Evolutionary conservation across 64 coral and sea anemone species (phyloP).

Genomic region (Montipora cactus): DNA sequence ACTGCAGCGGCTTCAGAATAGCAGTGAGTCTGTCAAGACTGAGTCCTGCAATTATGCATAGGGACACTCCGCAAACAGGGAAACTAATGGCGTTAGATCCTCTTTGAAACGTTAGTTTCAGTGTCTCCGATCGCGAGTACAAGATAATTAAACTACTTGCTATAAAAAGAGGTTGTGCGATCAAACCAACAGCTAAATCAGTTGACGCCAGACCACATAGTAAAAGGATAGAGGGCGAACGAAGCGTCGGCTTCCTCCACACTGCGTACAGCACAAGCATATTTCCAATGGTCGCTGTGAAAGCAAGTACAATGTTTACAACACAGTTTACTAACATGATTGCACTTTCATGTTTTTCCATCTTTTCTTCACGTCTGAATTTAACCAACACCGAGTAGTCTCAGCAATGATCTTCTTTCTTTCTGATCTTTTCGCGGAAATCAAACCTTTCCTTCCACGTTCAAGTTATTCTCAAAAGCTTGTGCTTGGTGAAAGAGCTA

Average conservation of each 20-base stretch:
- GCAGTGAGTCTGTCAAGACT: conserved; percentile 7
- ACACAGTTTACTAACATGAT: too few species aligned
- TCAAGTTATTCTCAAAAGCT: too few species aligned
- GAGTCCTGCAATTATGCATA: conserved; percentile 1
- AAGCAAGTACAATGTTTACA: too few species aligned
- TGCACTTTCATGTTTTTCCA: not conserved
- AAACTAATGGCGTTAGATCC: not conserved
- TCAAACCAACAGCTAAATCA: not conserved
- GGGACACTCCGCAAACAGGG: conserved; percentile 10
- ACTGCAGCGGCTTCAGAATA: not conserved
- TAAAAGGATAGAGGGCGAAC: not conserved
- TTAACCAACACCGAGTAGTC: not conserved
- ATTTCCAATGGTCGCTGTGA: too few species aligned
- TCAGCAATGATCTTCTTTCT: too few species aligned
- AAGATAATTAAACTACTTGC: not conserved
- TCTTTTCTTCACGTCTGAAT: not conserved
- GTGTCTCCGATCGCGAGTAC: not conserved
- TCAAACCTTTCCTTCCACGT: too few species aligned
- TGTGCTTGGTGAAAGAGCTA: too few species aligned
- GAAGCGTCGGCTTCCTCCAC: not conserved
- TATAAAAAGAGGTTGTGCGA: conserved; percentile 12
- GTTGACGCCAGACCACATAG: not conserved
- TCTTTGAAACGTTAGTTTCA: not conserved
- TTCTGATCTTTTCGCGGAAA: too few species aligned
- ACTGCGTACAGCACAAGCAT: too few species aligned